Evolutionary conservation across 2,888 invertebrate species (phyloP), one percentile per base, ranked within the genome.

Genomic region (Dendrolimus houi): DNA sequence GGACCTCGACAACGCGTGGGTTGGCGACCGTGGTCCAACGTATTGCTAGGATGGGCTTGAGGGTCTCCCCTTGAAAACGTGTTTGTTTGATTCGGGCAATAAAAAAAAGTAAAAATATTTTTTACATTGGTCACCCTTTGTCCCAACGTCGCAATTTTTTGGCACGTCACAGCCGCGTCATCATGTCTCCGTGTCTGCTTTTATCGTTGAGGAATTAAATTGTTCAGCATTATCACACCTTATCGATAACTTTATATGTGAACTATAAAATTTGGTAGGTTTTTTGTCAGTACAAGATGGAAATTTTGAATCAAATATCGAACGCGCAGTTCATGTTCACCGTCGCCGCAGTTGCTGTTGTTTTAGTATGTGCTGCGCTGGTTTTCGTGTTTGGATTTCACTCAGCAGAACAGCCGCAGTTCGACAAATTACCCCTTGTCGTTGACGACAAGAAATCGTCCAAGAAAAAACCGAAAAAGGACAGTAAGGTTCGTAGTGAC

Each of bases 341-440:
- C 65, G 90, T 90, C 70, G 92, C 92, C 61, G 92, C 92, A 68
- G 92, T 92, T 63, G 85, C 92, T 68, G 91, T 94, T 77, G 94
- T 95, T 71, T 92, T 95, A 76, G 82, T 95, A 69, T 94, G 93
- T 79, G 95, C 94, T 66, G 90, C 94, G 67, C 87, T 96, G 68
- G 95, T 96, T 71, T 96, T 94, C 87, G 93, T 93, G 64, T 95
- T 95, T 83, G 95, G 95, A 63, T 95, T 96, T 86, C 95, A 94
- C 87, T 93, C 94, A 62, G 94, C 95, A 66, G 94, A 94, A 81
- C 95, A 95, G 85, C 96, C 96, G 75, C 94, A 95, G 75, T 95
- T 95, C 81, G 94, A 94, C 75, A 94, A 95, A 83, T 88, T 95
- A 63, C 92, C 93, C 53, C 82, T 92, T 66, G 85, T 90, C 65